These are phyloP conservation scores for Drosophila seguyi DNA, from an alignment of 1,140 invertebrate species.

Conservation along the genomic window DNA sequence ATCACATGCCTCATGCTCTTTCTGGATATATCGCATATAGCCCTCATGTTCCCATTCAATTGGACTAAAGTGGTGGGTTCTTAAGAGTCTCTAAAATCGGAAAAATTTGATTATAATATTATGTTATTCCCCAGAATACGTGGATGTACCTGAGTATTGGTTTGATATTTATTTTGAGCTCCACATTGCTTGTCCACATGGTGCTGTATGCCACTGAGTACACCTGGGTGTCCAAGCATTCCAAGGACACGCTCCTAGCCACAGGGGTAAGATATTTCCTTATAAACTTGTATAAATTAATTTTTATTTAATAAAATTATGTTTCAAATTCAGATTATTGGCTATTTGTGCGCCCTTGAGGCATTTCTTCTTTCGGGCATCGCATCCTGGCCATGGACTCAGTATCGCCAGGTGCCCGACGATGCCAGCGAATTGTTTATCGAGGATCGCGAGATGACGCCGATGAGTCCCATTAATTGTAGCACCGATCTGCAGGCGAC, in stretches of 20 bases:
- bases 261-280: conserved; percentile 85
- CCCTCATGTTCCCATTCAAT: conserved; percentile 92
- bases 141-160: conserved; percentile 88
- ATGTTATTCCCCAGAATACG: conserved; percentile 86
- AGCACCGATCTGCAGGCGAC: conserved; percentile 77
- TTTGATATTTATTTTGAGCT: conserved; percentile 88
- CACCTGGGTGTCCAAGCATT: conserved; percentile 87
- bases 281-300: neutral
- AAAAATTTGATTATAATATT: too few species aligned
- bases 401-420: conserved; percentile 86
- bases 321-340: conserved; percentile 78
- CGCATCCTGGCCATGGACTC: conserved; percentile 85
- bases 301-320: neutral
- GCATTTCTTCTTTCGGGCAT: conserved; percentile 85
- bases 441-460: conserved; percentile 85
- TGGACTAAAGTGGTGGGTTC: conserved; percentile 91
- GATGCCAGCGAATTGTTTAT: conserved; percentile 86
- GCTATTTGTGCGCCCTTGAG: conserved; percentile 86
- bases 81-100: accelerated
- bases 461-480: conserved; percentile 82
- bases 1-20: conserved; percentile 92
- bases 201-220: conserved; percentile 89
- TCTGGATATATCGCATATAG: conserved; percentile 93
- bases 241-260: conserved; percentile 86
- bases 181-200: conserved; percentile 88